A percentile compares a stretch with the other conserved stretches of the same genome.
These are phyloP conservation scores for Tetrapedia diversipes DNA, from an alignment of 2,888 invertebrate species.

Conservation along the genomic window DNA sequence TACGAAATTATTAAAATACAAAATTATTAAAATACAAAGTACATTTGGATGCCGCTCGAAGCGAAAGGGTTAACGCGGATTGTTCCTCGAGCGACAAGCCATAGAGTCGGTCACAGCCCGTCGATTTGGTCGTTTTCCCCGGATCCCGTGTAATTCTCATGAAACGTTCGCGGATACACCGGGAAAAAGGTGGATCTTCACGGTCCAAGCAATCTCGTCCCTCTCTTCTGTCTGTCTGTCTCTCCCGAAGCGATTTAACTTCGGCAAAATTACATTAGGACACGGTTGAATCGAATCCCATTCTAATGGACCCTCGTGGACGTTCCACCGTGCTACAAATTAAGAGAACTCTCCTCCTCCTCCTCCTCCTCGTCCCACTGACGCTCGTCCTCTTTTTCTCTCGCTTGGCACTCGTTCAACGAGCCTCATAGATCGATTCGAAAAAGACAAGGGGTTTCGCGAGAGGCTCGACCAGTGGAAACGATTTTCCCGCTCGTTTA, in stretches of 20 bases:
- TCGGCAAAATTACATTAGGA: constrained; percentile 53
- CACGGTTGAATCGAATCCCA: constrained; percentile 48
- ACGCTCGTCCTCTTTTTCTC: neutral
- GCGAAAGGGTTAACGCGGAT: constrained; percentile 1
- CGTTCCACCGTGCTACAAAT: constrained; percentile 46
- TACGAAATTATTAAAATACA: too few relatives aligned
- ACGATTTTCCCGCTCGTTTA: constrained; percentile 33
- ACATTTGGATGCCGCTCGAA: too few relatives aligned
- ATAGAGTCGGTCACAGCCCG: neutral
- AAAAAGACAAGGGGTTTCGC: constrained; percentile 35
- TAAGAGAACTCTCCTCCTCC: constrained; percentile 30
- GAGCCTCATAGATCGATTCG: constrained; percentile 43
- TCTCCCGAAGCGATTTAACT: constrained; percentile 55
- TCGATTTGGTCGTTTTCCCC: neutral
- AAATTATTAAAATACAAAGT: too few relatives aligned
- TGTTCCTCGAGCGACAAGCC: neutral
- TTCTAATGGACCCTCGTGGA: constrained; percentile 37
- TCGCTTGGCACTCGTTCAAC: constrained; percentile 22
- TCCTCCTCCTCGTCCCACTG: neutral
- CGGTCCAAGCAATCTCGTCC: constrained; percentile 24
- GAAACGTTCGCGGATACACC: neutral
- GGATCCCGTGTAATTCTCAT: constrained; percentile 17
- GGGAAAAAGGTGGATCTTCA: constrained; percentile 2
- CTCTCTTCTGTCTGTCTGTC: neutral
- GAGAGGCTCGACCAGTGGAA: constrained; percentile 5